phyloP scores from a whole-genome alignment of 2,888 invertebrate species.

The Acleris emargana region DNA sequence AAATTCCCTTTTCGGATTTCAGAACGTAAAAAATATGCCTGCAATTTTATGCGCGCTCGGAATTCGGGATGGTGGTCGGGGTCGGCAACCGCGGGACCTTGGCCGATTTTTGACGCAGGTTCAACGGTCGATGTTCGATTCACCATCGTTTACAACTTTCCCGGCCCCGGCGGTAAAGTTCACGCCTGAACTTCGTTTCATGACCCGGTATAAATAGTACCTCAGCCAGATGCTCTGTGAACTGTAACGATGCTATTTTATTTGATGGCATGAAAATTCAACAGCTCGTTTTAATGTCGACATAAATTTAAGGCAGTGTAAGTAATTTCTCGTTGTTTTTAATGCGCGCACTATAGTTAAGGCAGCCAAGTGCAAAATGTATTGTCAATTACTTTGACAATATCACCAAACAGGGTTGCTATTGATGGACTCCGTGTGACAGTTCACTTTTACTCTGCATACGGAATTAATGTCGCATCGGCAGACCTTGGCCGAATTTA shows the following conservation, averaged over 20 bases:
- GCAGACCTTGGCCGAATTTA: conserved; percentile 79
- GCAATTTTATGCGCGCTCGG: conserved; percentile 17
- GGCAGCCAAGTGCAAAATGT: conserved; percentile 11
- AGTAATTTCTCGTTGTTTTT: conserved; percentile 35
- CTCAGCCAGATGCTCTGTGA: conserved; percentile 64
- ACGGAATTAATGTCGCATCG: conserved; percentile 39
- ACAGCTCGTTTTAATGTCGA: conserved; percentile 38
- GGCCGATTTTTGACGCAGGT: conserved; percentile 79
- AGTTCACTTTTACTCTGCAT: conserved; percentile 16
- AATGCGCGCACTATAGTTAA: not conserved
- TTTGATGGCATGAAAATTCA: conserved; percentile 50
- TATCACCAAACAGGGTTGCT: not conserved
- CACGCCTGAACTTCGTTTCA: conserved; percentile 67
- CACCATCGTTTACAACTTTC: conserved; percentile 72
- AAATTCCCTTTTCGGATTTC: conserved; percentile 11
- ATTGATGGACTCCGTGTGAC: conserved; percentile 9
- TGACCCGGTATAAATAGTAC: conserved; percentile 65
- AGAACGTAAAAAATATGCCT: not conserved
- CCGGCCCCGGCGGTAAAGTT: conserved; percentile 72
- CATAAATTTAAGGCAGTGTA: conserved; percentile 14
- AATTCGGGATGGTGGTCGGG: conserved; percentile 43
- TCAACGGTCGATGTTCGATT: conserved; percentile 67
- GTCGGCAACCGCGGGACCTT: conserved; percentile 75
- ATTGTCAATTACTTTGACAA: not conserved
- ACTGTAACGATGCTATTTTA: conserved; percentile 52